Base-by-base conservation (phyloP, 1,140 invertebrate genomes). In the Drosophila miranda region DNA sequence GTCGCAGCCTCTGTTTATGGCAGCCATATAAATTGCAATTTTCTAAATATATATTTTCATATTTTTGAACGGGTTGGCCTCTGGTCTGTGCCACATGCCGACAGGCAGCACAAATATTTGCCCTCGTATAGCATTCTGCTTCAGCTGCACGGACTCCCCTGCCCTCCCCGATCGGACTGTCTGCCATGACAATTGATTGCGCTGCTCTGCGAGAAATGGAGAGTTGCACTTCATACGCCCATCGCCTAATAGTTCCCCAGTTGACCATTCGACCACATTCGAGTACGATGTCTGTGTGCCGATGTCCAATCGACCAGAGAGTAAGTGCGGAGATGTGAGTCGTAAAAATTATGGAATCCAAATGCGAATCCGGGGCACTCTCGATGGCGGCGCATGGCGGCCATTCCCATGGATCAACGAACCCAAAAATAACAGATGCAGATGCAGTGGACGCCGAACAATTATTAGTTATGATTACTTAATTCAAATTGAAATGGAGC, bases 1-100 rank as follows among this genome's bases (percentile, higher is more conserved):
- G 78, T 60, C 49, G 59, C 49, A 58, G 74, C 42, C 68, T 14
- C 56, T 42, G 56, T 86, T 86, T 86, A 82, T 88, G 82, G 75
- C 83, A 78, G 55, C 78, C 82, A 82, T 86, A 86, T 87, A 86
- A 84, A 86, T 50, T 75, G 82, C 55, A 87, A 86, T 87, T 77
- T 84, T 70, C 82, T 82, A 67, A 48, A 59, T 68, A 56, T 66
- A 84, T 44, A 26, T 26, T 5, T 26, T 69, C 54, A 68, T 44
- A 30, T 70, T 43, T 66, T 54, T 28, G 48, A 84, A 86, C 45
- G 81, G 81, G 81, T 84, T 84, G 43, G 57, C 3, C 45, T 30
- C 5, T 14, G 44, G 34, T 30, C 44, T 42, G 21, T 50, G 60
- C 82, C 82, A 86, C 82, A 86, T 86, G 83, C 82, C 49, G 82